Conservation (phyloP, 2,888 invertebrate species). For the Melanotus villosus region DNA sequence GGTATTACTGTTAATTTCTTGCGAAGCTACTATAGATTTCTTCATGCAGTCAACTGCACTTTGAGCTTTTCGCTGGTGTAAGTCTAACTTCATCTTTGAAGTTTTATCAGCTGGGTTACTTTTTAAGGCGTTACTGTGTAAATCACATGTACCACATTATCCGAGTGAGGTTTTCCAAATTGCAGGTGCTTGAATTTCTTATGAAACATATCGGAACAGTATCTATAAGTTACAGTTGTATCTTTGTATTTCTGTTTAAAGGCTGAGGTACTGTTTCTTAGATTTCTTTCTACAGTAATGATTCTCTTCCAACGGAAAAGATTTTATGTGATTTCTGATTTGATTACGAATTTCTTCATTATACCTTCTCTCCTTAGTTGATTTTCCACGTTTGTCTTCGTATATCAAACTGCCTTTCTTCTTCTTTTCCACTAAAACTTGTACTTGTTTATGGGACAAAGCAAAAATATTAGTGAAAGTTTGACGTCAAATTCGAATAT, state of each 20-base stretch:
- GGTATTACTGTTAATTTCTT: constrained; percentile 47
- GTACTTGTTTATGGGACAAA: background rate
- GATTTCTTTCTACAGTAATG: background rate
- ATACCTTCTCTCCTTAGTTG: background rate
- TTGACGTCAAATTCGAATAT: background rate
- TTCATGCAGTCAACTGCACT: constrained; percentile 24
- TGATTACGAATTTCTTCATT: background rate
- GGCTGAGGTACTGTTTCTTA: background rate
- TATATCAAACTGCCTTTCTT: background rate
- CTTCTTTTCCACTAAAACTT: constrained; percentile 1
- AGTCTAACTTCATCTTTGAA: background rate
- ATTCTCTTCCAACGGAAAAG: constrained; percentile 1
- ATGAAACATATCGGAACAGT: background rate
- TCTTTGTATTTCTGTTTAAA: background rate
- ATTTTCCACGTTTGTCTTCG: background rate
- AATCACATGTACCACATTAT: background rate
- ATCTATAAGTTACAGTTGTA: background rate
- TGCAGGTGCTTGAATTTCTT: background rate
- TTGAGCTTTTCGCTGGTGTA: constrained; percentile 19
- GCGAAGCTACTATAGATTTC: constrained; percentile 22
- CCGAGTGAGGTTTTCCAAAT: background rate
- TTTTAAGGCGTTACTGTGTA: background rate
- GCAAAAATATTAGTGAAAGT: background rate
- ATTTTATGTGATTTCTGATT: constrained; percentile 3
- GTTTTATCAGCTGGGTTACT: background rate